Percentiles rank a stretch among this genome's conserved stretches.
These are phyloP conservation scores for Pristis pectinata DNA, from an alignment of 2,797 vertebrate genomes.

Conservation along the genomic window DNA sequence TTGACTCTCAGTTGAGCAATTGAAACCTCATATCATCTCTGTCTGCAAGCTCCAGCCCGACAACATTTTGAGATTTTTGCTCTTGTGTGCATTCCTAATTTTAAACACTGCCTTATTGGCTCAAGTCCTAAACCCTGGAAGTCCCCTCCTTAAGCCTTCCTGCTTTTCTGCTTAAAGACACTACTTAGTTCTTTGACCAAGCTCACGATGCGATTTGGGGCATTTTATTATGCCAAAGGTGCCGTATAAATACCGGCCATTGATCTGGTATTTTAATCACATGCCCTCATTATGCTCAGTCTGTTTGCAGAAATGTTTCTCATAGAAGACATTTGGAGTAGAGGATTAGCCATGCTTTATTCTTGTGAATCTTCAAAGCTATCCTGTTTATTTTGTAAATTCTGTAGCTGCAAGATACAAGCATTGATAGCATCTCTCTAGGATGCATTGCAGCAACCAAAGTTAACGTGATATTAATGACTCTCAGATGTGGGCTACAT, in stretches of 20 bases:
- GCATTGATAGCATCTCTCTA: background rate
- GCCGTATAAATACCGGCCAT: too few relatives aligned
- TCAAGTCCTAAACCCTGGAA: background rate
- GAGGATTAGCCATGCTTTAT: background rate
- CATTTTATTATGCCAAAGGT: too few relatives aligned
- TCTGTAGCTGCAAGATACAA: background rate
- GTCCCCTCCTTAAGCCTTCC: background rate
- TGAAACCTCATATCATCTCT: too few relatives aligned
- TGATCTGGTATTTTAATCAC: background rate
- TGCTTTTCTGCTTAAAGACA: too few relatives aligned
- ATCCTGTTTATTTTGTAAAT: background rate
- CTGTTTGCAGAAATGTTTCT: background rate
- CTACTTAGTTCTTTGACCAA: background rate
- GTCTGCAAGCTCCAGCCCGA: too few relatives aligned
- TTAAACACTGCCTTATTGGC: background rate
- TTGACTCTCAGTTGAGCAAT: background rate
- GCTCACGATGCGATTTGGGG: too few relatives aligned
- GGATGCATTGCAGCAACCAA: background rate
- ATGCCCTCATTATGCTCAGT: background rate
- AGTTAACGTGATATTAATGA: background rate
- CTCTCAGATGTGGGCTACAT: background rate
- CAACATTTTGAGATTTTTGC: background rate
- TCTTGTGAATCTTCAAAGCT: background rate
- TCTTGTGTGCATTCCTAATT: background rate
- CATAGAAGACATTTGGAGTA: background rate